Base-by-base conservation (phyloP, 64 coral and sea anemone genomes). In the Cladopsammia gracilis region DNA sequence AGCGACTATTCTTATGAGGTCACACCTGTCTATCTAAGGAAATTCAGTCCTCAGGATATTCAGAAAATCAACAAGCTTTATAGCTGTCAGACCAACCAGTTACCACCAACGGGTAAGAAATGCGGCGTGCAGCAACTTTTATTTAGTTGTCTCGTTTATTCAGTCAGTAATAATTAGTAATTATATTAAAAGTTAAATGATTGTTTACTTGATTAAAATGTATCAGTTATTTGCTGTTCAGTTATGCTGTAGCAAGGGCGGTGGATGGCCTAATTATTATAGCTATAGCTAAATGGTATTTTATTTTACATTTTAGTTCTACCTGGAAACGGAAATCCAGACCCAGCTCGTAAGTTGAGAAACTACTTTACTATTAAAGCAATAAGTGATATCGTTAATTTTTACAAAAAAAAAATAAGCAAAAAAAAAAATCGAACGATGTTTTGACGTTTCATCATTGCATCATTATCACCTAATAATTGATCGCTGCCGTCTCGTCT, bases 31-130 rank as follows among this genome's bases (percentile, higher is more conserved):
- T 96, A 92, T 64, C 45, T 68, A 15, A 71, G 94, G 58, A 59
- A 82, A 2, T 96, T 96, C 69, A 96, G 90, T 48, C 94, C 94
- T 18, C 94, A 96, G 43, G 94, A 96, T 34, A 89, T 96, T 49
- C 79, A 93, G 77, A 96, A 96, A 71, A 96, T 96, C 44, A 96
- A 96, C 77, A 96, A 92, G 66, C 85, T 96, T 51, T 96, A 96
- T 70, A 70, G 77, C n/a, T 96, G 94, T 13, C 75, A 84, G 15
- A 96, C 90, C 2, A 92, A 51, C 6, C 54, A 58, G 20, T 48
- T 96, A 0, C 94, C 94, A 4, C 62, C 83, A 23, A 64, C 92
- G 53, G 94, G 94, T 96, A 83, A 89, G 90, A 73, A 45, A 3
- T 24, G 16, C 6, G 44, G n/a, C 25, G 13, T 48, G 7, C 62